Base-by-base conservation (phyloP, 2,113 vertebrate genomes). In the Solea senegalensis region DNA sequence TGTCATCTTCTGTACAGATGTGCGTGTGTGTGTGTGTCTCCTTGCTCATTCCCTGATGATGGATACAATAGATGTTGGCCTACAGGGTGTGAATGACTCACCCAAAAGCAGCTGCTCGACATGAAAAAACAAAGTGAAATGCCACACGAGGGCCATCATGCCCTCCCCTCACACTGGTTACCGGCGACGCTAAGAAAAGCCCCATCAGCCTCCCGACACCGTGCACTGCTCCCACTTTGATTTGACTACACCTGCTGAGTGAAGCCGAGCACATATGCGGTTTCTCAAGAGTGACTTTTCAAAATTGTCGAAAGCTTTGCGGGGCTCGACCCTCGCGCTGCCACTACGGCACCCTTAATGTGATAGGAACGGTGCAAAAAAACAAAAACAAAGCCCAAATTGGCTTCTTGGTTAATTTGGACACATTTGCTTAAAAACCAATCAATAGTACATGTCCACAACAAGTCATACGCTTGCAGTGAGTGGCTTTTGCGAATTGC, bases 361-460 rank as follows among this genome's bases (percentile, higher is more conserved):
- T 34, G 34, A 34, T 6, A 34, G 5, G 34, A 34, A 34, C 34
- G 5, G 34, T 34, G 1, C 21, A 21, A 21, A 21, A 21, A 21
- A 34, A n/a, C n/a, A n/a, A 34, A 3, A 34, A 34, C 1, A 34
- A 8, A 67, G 52, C 74, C 16, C 40, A 63, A 78, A 72, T 87
- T 51, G 65, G 49, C 62, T 65, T 56, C 69, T 80, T 83, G 78
- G 88, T 90, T 89, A 89, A 90, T 89, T 86, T 84, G 61, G 80
- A 62, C 68, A 78, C 83, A 84, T 90, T 92, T 89, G 84, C 82
- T 83, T 86, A 85, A 83, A 90, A 85, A 81, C 88, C 28, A 86
- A 89, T 92, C 88, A 74, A 92, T 91, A 87, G 56, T 65, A 84
- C 89, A 90, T 87, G 87, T 87, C 85, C 88, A 74, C 78, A 86